These are phyloP conservation scores for Cataglyphis rosenhaueri DNA, from an alignment of 2,888 invertebrate species.

Conservation along the genomic window DNA sequence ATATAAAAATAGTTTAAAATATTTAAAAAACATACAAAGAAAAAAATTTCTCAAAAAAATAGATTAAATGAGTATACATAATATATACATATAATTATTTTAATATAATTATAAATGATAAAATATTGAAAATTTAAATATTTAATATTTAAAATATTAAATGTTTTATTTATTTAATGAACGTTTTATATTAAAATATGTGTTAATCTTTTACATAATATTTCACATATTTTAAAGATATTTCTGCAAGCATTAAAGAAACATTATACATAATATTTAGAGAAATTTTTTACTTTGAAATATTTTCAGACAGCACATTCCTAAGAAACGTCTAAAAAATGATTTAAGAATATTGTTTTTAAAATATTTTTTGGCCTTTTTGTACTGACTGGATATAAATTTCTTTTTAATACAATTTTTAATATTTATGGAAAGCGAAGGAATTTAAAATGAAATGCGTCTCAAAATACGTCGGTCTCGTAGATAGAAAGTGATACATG, in stretches of 20 bases:
- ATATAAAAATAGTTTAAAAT: too few relatives aligned
- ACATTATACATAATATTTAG: background rate
- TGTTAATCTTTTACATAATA: background rate
- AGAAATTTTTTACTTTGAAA: background rate
- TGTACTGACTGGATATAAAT: background rate
- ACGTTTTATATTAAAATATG: too few relatives aligned
- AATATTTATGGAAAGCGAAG: constrained; percentile 19
- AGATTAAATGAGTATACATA: too few relatives aligned
- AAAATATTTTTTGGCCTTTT: too few relatives aligned
- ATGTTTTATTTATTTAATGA: too few relatives aligned
- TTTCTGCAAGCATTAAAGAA: background rate
- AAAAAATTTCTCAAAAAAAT: too few relatives aligned
- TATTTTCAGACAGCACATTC: background rate
- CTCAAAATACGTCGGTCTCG: background rate
- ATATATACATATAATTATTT: background rate
- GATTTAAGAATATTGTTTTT: too few relatives aligned
- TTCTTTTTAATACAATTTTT: background rate
- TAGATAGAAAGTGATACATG: constrained; percentile 14
- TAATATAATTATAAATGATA: background rate
- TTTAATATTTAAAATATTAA: background rate
- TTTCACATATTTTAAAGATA: background rate
- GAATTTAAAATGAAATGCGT: background rate
- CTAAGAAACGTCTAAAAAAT: too few relatives aligned
- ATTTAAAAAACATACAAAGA: too few relatives aligned
- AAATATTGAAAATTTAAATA: background rate